These are phyloP conservation scores for Cantharis rufa DNA, from an alignment of 2,888 invertebrate genomes.

Conservation along the genomic window DNA sequence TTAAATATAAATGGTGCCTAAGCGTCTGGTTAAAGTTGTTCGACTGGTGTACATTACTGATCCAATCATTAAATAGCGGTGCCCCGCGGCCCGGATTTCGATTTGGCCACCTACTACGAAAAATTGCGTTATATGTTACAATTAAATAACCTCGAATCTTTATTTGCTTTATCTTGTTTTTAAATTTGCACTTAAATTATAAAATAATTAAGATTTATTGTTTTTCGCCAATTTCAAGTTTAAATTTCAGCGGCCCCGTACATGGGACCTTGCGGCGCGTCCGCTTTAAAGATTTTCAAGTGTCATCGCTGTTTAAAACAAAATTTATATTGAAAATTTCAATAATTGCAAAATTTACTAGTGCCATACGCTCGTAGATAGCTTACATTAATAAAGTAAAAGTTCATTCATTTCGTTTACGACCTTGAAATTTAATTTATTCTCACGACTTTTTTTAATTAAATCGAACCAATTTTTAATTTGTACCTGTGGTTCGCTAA, in stretches of 20 bases:
- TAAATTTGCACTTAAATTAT: not conserved
- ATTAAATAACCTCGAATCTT: conserved; percentile 14
- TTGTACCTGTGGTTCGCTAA: not conserved
- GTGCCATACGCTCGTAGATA: not conserved
- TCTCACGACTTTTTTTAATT: not conserved
- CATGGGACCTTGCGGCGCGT: not conserved
- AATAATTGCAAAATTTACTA: not conserved
- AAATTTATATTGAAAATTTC: not conserved
- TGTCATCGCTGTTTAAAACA: not conserved
- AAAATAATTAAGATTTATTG: not conserved
- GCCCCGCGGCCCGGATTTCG: conserved; percentile 6
- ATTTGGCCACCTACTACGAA: conserved; percentile 23
- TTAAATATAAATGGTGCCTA: conserved; percentile 2
- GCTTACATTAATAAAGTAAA: conserved; percentile 14
- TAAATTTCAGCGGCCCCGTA: not conserved
- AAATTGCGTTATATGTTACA: not conserved
- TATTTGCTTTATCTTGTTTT: not conserved
- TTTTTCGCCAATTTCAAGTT: not conserved
- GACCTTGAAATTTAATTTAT: conserved; percentile 8
- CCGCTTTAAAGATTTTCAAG: not conserved
- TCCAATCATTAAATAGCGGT: not conserved
- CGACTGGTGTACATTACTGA: not conserved
- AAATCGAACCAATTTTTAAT: conserved; percentile 1
- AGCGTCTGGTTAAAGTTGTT: conserved; percentile 1
- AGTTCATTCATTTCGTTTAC: conserved; percentile 8